Percentiles rank a stretch among this genome's conserved stretches.
phyloP scores from a whole-genome alignment of 2,888 invertebrate species.

The Acanthopleura granulata region DNA sequence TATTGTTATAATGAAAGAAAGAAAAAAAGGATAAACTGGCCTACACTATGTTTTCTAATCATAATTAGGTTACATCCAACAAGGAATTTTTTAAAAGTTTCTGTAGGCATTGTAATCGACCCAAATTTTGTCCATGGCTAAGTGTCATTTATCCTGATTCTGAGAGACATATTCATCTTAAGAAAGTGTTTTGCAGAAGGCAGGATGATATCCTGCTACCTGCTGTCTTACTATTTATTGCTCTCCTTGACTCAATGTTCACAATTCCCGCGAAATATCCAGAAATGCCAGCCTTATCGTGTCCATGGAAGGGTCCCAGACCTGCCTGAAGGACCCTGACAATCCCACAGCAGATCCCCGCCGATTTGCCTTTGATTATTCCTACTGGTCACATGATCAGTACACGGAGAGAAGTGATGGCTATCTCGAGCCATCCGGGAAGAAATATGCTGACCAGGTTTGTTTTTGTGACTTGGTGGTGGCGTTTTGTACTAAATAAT shows the following conservation, averaged over 20 bases:
- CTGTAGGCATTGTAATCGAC: no score
- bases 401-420: slow-evolving; percentile 57
- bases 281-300: slow-evolving; percentile 61
- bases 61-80: no score
- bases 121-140: no score
- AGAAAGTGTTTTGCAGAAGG: no score
- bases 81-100: no score
- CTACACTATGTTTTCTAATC: no score
- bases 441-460: slow-evolving; percentile 66
- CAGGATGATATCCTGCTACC: no score
- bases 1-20: no score
- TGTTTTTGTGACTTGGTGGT: not conserved
- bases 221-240: not conserved
- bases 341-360: slow-evolving; percentile 48
- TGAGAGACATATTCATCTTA: no score
- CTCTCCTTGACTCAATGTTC: slow-evolving; percentile 37
- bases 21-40: no score
- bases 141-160: no score
- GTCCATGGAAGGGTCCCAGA: slow-evolving; percentile 58
- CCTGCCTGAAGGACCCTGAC: slow-evolving; percentile 60
- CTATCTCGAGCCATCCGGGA: slow-evolving; percentile 48
- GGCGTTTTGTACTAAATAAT: no score
- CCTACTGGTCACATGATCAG: slow-evolving; percentile 68
- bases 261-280: slow-evolving; percentile 61
- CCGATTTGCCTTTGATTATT: slow-evolving; percentile 63